Base-by-base conservation (phyloP, 1,140 invertebrate genomes). In the Sycophila sp. region DNA sequence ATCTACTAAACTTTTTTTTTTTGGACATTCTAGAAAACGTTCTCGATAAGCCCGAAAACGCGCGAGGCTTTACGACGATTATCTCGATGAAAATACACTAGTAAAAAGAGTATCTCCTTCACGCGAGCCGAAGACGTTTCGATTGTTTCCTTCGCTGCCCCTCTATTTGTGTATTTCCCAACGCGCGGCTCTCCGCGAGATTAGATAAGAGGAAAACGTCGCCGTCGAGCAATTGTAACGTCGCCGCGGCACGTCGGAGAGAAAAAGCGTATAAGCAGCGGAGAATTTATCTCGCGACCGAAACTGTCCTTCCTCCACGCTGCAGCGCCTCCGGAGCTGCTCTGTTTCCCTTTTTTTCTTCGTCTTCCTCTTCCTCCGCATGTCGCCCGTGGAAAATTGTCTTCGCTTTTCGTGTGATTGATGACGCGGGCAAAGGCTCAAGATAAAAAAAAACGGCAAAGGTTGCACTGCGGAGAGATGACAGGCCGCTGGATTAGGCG, bases 361-460 rank as follows among this genome's bases (percentile, higher is more conserved):
- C 17, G 17, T 17, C 55, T 19, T 24, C n/a, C 17, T 17, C 2
- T 38, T 40, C 36, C 34, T 59, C 22, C 34, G 28, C 30, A 24
- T 17, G 30, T 7, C 11, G 53, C 28, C 17, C 6, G 34, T 13
- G 55, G 13, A 58, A 58, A 58, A 17, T 47, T 28, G 10, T 19
- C 38, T 60, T 60, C 58, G 58, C 45, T 60, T 40, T 45, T 32
- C 58, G 58, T 28, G 58, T 60, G 58, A 60, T 60, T 60, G 58
- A 60, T 60, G 58, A 60, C 24, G 26, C 15, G 15, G 17, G 32
- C 34, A 22, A 13, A 60, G 58, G 24, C 34, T 59, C 34, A 26
- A 59, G 24, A 22, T 13, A 40, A 24, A 59, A 36, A 19, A 38
- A 58, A 11, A 56, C 19, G 24, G 34, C 7, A 51, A 26, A 51